Evolutionary conservation across 2,888 invertebrate genomes (phyloP).

Genomic region (Iselma pallidipennis): DNA sequence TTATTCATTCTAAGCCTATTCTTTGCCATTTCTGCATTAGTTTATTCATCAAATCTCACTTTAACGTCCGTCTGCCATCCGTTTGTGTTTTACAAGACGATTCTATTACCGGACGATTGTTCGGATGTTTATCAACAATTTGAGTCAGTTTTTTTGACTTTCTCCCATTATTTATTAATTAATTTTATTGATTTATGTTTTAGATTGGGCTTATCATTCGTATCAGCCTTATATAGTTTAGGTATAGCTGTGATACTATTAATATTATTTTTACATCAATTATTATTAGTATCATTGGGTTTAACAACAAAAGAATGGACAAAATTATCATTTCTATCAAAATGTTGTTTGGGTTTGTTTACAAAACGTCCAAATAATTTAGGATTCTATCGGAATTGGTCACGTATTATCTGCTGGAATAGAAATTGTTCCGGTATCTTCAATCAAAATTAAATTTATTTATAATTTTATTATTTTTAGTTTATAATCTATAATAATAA

Average conservation of each 20-base stretch:
- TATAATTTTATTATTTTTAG: too few relatives aligned
- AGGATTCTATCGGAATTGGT: constrained; percentile 47
- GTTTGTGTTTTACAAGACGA: constrained; percentile 65
- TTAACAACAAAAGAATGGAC: constrained; percentile 59
- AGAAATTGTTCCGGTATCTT: constrained; percentile 6
- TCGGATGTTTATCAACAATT: constrained; percentile 80
- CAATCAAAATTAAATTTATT: not conserved
- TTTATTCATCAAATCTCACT: constrained; percentile 79
- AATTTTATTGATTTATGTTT: constrained; percentile 24
- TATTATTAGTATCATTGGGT: constrained; percentile 57
- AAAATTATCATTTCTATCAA: constrained; percentile 40
- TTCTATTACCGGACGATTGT: constrained; percentile 83
- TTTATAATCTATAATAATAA: too few relatives aligned
- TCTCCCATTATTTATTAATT: not conserved
- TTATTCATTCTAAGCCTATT: constrained; percentile 73
- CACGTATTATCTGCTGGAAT: constrained; percentile 38
- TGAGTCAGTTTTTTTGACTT: constrained; percentile 71
- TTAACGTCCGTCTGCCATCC: constrained; percentile 89
- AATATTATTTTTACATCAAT: constrained; percentile 44
- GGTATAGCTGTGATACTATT: constrained; percentile 38
- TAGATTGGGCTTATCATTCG: constrained; percentile 47
- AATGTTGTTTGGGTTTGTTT: constrained; percentile 42
- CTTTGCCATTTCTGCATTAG: constrained; percentile 67
- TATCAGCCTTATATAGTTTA: constrained; percentile 46
- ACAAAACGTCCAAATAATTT: constrained; percentile 40